Evolutionary conservation across 2,888 invertebrate species (phyloP), one percentile per base, ranked within the genome.

Genomic region (Trisateles emortualis): DNA sequence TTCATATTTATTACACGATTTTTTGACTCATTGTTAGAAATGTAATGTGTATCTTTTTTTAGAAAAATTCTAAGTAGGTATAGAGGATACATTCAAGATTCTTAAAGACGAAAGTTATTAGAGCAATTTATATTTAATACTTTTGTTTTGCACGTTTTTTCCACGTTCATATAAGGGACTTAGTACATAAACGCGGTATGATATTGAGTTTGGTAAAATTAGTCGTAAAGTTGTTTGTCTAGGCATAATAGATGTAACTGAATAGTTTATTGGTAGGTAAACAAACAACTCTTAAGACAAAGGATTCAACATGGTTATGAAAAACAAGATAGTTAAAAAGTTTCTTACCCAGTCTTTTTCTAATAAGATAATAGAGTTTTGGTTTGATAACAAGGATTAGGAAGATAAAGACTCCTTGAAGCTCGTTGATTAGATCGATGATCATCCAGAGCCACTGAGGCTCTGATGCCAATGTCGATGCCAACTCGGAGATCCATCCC

Each of bases 361-460:
- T 87, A 51, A 96, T 88, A 17, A 95, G 93, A 33, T 90, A 84
- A 75, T 94, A 95, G 0, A 96, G 94, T 68, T 95, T 95, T 16
- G 92, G 94, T 77, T 96, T 96, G 68, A 95, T 92, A 8, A 96
- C 95, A 59, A 96, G 95, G 45, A 96, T 95, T 40, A 95, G 85
- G 80, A 96, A 96, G 52, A 96, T 96, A 67, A 95, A 93, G 16
- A 96, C 94, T 55, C 96, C 96, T 79, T 96, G 95, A 2, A 96
- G 90, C 48, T 95, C 94, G 76, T 96, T 96, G 53, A 95, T 87
- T 0, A 93, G 92, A 79, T 96, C 96, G 30, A 95, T 92, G 8
- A 94, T 81, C 60, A 93, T 89, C 84, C 90, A 93, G 69, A 92
- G 84, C 85, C 88, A 84, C 50, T 81, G 79, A 53, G 94, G 93